These are phyloP conservation scores for Apocheima hispidaria DNA, from an alignment of 2,888 invertebrate species.

Conservation along the genomic window DNA sequence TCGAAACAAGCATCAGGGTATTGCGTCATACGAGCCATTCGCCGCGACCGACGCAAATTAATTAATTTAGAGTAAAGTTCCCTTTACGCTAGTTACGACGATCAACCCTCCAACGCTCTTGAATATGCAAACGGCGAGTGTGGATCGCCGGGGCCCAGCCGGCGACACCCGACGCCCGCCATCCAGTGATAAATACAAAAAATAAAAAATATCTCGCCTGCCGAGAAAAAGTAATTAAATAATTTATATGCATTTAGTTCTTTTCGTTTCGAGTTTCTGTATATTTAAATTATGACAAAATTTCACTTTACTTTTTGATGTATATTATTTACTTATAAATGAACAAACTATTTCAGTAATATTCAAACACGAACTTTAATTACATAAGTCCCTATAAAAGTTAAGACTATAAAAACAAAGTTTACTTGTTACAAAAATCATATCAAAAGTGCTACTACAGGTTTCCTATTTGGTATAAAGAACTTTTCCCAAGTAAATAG, in stretches of 20 bases:
- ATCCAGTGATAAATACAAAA: conserved; percentile 44
- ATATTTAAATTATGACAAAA: conserved; percentile 34
- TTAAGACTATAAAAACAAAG: not conserved
- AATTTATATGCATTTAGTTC: conserved; percentile 58
- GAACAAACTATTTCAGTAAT: not conserved
- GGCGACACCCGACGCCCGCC: not conserved
- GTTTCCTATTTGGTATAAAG: not conserved
- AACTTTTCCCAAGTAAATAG: conserved; percentile 10
- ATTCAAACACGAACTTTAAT: not conserved
- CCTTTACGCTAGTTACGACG: conserved; percentile 53
- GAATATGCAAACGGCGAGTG: conserved; percentile 52
- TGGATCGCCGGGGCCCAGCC: conserved; percentile 37
- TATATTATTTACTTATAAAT: conserved; percentile 32
- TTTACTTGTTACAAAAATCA: not conserved
- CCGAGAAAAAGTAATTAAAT: conserved; percentile 53
- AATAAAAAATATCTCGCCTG: conserved; percentile 51
- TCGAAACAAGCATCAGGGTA: conserved; percentile 12
- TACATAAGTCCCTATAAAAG: not conserved
- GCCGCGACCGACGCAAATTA: conserved; percentile 58
- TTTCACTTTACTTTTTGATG: conserved; percentile 27
- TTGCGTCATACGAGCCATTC: conserved; percentile 43
- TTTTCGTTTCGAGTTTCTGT: conserved; percentile 51
- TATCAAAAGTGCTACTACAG: not conserved
- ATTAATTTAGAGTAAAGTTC: conserved; percentile 66
- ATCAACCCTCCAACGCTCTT: conserved; percentile 54